A percentile compares a stretch with the other conserved stretches of the same genome.
These are phyloP conservation scores for Anarrhichthys ocellatus DNA, from an alignment of 2,113 vertebrate genomes.

Conservation along the genomic window DNA sequence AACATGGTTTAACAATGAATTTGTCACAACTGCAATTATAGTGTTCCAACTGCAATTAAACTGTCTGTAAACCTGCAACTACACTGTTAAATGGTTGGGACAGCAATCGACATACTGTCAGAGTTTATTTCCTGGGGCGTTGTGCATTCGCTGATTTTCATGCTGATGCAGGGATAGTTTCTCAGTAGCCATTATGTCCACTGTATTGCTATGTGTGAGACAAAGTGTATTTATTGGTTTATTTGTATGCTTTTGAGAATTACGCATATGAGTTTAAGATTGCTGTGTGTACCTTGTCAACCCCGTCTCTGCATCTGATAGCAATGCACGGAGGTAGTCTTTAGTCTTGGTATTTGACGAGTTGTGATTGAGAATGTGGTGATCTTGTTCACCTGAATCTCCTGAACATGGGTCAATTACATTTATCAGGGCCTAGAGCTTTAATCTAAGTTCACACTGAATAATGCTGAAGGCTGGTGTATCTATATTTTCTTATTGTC, in stretches of 20 bases:
- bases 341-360: not conserved
- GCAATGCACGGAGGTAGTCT: not conserved
- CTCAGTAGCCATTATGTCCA: not conserved
- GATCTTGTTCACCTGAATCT: not conserved
- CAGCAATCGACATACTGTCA: slow-evolving; percentile 9
- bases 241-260: not conserved
- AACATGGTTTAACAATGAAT: slow-evolving; percentile 23
- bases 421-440: not conserved
- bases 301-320: not conserved
- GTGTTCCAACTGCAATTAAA: slow-evolving; percentile 27
- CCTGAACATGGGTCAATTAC: not conserved
- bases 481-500: not conserved
- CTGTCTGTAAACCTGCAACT: slow-evolving; percentile 26
- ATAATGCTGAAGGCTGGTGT: slow-evolving; percentile 6
- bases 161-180: not conserved
- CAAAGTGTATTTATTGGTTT: too few species aligned
- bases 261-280: not conserved
- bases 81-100: slow-evolving; percentile 10
- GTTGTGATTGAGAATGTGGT: not conserved
- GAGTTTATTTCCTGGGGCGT: not conserved
- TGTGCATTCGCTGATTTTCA: not conserved
- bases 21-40: slow-evolving; percentile 43
- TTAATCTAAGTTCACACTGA: not conserved
- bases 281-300: not conserved
- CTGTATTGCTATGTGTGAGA: not conserved